A percentile compares a stretch with the other conserved stretches of the same genome.
phyloP scores from a whole-genome alignment of 2,113 vertebrate genomes.

The Synodontis membranacea region DNA sequence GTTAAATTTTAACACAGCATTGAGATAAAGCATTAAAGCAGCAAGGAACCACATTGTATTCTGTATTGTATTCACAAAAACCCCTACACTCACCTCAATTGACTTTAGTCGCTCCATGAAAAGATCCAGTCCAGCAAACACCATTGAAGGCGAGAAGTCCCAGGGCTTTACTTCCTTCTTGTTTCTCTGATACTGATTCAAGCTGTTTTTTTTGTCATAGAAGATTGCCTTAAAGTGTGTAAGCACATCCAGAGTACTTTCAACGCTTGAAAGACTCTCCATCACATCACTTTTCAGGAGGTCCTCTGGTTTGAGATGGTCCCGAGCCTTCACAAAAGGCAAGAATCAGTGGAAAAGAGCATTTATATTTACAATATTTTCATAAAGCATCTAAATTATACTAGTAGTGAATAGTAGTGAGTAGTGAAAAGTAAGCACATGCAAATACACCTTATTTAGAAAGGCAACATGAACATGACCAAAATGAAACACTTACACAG shows the following conservation, averaged over 20 bases:
- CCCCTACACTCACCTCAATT: constrained; percentile 74
- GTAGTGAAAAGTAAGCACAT: too few relatives aligned
- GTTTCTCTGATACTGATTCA: constrained; percentile 73
- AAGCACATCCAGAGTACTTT: constrained; percentile 71
- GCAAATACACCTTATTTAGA: too few relatives aligned
- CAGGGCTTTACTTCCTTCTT: constrained; percentile 72
- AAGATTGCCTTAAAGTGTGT: constrained; percentile 73
- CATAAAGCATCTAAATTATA: not conserved
- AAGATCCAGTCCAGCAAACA: constrained; percentile 78
- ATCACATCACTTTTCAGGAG: constrained; percentile 82
- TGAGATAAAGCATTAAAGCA: not conserved
- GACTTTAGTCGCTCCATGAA: constrained; percentile 76
- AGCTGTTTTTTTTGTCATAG: constrained; percentile 72
- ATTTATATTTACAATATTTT: not conserved
- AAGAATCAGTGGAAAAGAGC: not conserved
- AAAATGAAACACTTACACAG: too few relatives aligned
- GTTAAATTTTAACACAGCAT: not conserved
- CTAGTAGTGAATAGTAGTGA: too few relatives aligned
- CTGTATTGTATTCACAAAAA: not conserved
- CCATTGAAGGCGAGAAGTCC: constrained; percentile 77
- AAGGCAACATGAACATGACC: too few relatives aligned
- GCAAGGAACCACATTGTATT: not conserved
- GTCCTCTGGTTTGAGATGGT: constrained; percentile 82
- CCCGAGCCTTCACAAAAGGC: constrained; percentile 78
- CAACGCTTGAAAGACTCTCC: constrained; percentile 80